Evolutionary conservation across 2,888 invertebrate genomes (phyloP), one percentile per base, ranked within the genome.

Genomic region (Synanthedon myopaeformis): DNA sequence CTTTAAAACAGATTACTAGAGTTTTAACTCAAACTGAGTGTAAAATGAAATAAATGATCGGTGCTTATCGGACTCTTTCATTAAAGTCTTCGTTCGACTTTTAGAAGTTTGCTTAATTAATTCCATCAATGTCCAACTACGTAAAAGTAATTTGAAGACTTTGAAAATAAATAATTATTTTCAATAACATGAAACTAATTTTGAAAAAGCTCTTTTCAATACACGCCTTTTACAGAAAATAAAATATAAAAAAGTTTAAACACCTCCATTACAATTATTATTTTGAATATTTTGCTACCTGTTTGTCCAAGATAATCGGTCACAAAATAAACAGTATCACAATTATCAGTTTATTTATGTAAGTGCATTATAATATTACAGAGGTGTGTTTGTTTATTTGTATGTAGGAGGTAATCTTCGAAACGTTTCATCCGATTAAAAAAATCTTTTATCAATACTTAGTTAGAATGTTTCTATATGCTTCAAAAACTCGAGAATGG

Each of bases 11-110:
- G 42, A 6, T 45, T 45, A 45, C 13, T 13, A n/a, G 6, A 14
- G 8, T 12, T n/a, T 45, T 45, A 45, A n/a, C 8, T 45, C 14
- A 13, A 45, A 45, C 14, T 45, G 14, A 45, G 45, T 14, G 45
- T 45, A 49, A 54, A 56, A 53, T 55, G 49, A 55, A 56, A 53
- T 54, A 55, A 56, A 56, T 51, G 56, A 53, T 67, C 66, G 68
- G 70, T 71, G 75, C 74, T 72, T 70, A 74, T 75, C 65, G 69
- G 66, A 61, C 64, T 64, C 66, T 69, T 68, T 74, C 69, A 76
- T 72, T 73, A 76, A 76, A 70, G 67, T 70, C 67, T 66, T 63
- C 58, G 55, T 54, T 59, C 56, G 61, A 62, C 64, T 63, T 71
- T 63, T 64, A 58, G 61, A 61, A 57, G 63, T 61, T 60, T 65